Conservation (phyloP, 2,888 invertebrate species). For the Odiellus spinosus region DNA sequence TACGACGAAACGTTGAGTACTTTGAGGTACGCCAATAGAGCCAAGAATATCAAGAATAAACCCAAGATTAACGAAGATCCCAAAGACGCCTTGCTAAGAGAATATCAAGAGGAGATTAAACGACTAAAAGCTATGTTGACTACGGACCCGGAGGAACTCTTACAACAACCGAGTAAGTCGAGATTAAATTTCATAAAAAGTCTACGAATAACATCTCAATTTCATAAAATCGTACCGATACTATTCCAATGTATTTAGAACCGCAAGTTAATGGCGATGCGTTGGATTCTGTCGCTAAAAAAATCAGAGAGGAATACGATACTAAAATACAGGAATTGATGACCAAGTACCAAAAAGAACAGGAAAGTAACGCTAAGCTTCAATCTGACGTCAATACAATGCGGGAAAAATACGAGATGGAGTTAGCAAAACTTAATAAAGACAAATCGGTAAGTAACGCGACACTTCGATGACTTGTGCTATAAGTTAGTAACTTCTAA, state of each 20-base stretch:
- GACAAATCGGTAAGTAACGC: background rate
- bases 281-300: too few species aligned
- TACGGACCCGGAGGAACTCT: too few species aligned
- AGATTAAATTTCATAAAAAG: too few species aligned
- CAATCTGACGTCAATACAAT: constrained; percentile 43
- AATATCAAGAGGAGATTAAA: constrained; percentile 70
- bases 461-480: too few species aligned
- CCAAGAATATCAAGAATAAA: constrained; percentile 70
- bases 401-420: constrained; percentile 39
- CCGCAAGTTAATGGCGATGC: too few species aligned
- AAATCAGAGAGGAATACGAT: constrained; percentile 34
- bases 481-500: too few species aligned
- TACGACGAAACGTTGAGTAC: constrained; percentile 71
- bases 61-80: constrained; percentile 77
- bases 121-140: constrained; percentile 37
- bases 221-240: too few species aligned
- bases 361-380: constrained; percentile 34
- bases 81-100: constrained; percentile 65
- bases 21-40: constrained; percentile 63
- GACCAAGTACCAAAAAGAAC: constrained; percentile 32
- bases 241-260: too few species aligned
- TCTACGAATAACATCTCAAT: too few species aligned
- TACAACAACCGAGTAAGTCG: too few species aligned
- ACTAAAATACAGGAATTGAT: constrained; percentile 34
- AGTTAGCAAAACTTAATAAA: constrained; percentile 29